Evolutionary conservation across 2,113 vertebrate genomes (phyloP).

Genomic region (Cnemophilus loriae): DNA sequence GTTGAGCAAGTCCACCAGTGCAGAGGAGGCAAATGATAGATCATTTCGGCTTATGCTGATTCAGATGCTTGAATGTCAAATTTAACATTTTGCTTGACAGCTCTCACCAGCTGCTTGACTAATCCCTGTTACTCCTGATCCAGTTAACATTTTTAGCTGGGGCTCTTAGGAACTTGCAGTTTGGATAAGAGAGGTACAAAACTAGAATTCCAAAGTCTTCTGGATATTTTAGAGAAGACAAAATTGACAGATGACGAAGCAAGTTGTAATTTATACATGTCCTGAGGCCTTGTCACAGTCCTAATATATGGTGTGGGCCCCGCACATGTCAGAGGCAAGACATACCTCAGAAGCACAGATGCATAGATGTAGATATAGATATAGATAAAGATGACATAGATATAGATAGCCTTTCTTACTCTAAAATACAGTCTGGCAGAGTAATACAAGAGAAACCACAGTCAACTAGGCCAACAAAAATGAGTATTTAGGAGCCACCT

Average conservation of each 20-base stretch:
- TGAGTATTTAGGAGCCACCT: not conserved
- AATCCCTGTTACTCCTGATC: not conserved
- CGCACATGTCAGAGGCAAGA: not conserved
- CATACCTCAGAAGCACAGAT: not conserved
- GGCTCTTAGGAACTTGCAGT: not conserved
- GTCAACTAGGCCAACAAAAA: not conserved
- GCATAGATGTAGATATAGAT: not conserved
- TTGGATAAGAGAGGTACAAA: not conserved
- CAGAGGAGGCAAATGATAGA: not conserved
- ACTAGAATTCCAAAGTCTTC: not conserved
- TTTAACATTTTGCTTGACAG: not conserved
- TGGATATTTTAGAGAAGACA: not conserved
- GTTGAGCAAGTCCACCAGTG: not conserved
- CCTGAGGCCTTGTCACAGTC: not conserved
- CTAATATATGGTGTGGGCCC: not conserved
- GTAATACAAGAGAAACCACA: not conserved
- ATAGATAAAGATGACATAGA: too few relatives aligned
- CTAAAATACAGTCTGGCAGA: not conserved
- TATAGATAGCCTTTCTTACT: not conserved
- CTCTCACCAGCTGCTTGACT: not conserved
- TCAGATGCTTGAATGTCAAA: not conserved
- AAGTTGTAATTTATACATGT: not conserved
- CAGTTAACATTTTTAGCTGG: not conserved
- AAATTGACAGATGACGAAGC: not conserved
- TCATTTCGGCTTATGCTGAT: not conserved